Base-by-base conservation (phyloP, 2,888 invertebrate genomes). In the Schizotus pectinicornis region DNA sequence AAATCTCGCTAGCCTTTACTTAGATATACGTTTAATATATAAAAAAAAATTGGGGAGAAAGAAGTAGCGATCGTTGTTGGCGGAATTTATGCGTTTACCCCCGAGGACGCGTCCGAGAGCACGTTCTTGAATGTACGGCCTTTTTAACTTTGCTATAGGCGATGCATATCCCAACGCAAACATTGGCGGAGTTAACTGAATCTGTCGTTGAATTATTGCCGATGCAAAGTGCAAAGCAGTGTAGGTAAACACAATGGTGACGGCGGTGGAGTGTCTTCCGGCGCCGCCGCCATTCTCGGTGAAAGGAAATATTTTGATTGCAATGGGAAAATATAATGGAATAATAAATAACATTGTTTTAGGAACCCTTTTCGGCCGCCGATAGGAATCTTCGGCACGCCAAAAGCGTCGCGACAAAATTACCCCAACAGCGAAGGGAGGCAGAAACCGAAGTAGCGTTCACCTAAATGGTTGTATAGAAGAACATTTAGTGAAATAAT, bases 171-270 rank as follows among this genome's bases (percentile, higher is more conserved):
- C 61, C 38, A 46, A 48, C 56, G 57, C 64, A 63, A 62, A 62
- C 56, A 62, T 62, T 58, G 52, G 46, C 57, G 46, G 59, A 61
- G 65, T 68, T 67, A 67, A 66, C 63, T 63, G 55, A 66, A 67
- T 67, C 60, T 62, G 64, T 65, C 63, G 61, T 61, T 59, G 66
- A 73, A 71, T 74, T 74, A 74, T 74, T 72, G 73, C 72, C 69
- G 68, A 70, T 74, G 73, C 69, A 73, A 73, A 76, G 76, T 76
- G 76, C 74, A 73, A 76, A 76, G 70, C 73, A 64, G 66, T 76
- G 76, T 76, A 73, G 71, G 74, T 73, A 75, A 75, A 75, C 72
- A 74, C 62, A 68, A 55, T 56, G 54, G 45, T 61, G 63, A 67
- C 65, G 66, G 65, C 67, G 66, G 64, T 67, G 65, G 65, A 67